Percentiles rank a stretch among this genome's conserved stretches.
Evolutionary conservation across 2,888 invertebrate genomes (phyloP).

Genomic region (Rotaria socialis): DNA sequence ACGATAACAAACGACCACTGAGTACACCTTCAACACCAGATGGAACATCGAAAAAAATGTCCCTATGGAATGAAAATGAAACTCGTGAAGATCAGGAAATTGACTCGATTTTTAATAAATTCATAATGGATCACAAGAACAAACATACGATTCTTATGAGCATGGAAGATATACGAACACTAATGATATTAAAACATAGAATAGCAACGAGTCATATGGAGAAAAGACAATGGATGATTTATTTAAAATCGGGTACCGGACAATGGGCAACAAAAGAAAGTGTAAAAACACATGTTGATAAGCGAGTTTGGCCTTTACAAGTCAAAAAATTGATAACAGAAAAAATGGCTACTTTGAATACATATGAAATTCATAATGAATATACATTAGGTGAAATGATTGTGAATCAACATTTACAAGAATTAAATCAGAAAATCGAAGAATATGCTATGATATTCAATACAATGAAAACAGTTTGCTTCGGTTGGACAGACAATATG

Average conservation of each 20-base stretch:
- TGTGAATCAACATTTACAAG: background rate
- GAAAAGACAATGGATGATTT: background rate
- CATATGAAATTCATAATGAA: background rate
- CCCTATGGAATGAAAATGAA: background rate
- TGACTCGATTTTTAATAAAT: background rate
- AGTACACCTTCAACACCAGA: background rate
- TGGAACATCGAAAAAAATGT: background rate
- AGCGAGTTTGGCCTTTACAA: background rate
- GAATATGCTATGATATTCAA: background rate
- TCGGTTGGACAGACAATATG: background rate
- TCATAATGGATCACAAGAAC: background rate
- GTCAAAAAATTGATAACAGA: no score
- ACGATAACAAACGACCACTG: background rate
- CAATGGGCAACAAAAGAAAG: background rate
- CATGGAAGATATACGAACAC: background rate
- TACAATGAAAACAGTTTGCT: background rate
- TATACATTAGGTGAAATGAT: background rate
- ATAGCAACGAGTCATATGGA: background rate
- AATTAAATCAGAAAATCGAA: background rate
- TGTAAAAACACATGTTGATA: background rate
- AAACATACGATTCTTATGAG: background rate
- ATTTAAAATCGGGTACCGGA: background rate
- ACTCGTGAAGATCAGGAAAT: background rate
- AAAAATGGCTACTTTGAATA: no score
- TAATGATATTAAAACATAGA: background rate